phyloP scores from a whole-genome alignment of 2,113 vertebrate species.

The Tychaedon coryphoeus region DNA sequence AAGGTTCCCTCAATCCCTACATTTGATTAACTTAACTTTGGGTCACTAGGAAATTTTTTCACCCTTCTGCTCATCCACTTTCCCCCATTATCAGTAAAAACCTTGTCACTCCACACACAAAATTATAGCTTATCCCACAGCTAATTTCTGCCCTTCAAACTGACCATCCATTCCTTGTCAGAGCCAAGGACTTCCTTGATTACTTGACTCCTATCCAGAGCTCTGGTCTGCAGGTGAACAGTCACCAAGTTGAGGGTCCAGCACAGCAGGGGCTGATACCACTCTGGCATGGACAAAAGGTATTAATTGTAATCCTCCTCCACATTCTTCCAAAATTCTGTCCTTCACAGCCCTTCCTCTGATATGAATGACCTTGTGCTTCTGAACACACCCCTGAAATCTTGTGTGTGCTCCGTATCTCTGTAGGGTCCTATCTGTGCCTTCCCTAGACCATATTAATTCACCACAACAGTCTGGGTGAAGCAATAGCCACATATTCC shows the following conservation, averaged over 20 bases:
- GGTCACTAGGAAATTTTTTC: neutral
- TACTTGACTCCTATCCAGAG: neutral
- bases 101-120: neutral
- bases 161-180: neutral
- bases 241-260: neutral
- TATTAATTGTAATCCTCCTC: neutral
- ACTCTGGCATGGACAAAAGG: neutral
- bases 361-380: neutral
- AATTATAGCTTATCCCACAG: neutral
- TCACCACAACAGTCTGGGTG: neutral
- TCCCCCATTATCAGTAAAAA: neutral
- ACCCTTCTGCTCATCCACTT: neutral
- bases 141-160: neutral
- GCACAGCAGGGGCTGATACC: neutral
- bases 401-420: neutral
- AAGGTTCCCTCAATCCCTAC: neutral
- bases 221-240: neutral
- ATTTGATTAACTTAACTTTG: neutral
- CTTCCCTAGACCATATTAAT: neutral
- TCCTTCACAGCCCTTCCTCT: neutral
- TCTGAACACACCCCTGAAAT: neutral
- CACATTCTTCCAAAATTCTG: neutral
- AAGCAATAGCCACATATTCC: neutral
- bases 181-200: neutral
- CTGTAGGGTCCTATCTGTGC: neutral